Evolutionary conservation across 1,140 invertebrate species (phyloP).

Genomic region (Antheraea mylitta): DNA sequence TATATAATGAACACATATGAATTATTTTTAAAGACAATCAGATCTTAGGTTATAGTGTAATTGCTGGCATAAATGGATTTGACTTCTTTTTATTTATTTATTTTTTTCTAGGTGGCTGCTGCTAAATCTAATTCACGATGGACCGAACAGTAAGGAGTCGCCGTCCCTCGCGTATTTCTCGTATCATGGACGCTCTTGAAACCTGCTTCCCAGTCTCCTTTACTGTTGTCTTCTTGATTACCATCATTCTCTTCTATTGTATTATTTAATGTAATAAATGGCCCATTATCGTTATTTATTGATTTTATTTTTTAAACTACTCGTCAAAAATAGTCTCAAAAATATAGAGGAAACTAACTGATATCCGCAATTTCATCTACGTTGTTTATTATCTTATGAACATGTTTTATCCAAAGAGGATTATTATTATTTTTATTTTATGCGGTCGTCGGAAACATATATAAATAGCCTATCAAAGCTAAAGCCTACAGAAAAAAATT

Average conservation of each 20-base stretch:
- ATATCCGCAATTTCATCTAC: no score
- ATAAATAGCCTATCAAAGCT: no score
- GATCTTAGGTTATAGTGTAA: neutral
- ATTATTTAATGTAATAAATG: constrained; percentile 44
- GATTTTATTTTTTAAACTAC: constrained; percentile 14
- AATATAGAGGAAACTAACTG: no score
- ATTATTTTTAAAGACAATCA: no score
- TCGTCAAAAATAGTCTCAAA: neutral
- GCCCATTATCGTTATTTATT: constrained; percentile 27
- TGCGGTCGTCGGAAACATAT: no score
- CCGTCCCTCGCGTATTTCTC: constrained; percentile 32
- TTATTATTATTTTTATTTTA: no score
- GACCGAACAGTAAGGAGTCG: constrained; percentile 28
- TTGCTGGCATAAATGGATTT: neutral
- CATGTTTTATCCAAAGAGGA: no score
- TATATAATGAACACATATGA: no score
- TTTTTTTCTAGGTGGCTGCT: constrained; percentile 55
- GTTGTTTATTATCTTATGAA: no score
- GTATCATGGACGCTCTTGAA: constrained; percentile 44
- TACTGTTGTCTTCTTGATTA: constrained; percentile 55
- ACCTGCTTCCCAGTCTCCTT: constrained; percentile 62
- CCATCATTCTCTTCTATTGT: constrained; percentile 59
- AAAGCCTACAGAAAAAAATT: no score
- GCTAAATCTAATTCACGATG: constrained; percentile 40
- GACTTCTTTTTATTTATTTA: neutral